phyloP scores from a whole-genome alignment of 2,113 vertebrate genomes.

The Centrocercus urophasianus region DNA sequence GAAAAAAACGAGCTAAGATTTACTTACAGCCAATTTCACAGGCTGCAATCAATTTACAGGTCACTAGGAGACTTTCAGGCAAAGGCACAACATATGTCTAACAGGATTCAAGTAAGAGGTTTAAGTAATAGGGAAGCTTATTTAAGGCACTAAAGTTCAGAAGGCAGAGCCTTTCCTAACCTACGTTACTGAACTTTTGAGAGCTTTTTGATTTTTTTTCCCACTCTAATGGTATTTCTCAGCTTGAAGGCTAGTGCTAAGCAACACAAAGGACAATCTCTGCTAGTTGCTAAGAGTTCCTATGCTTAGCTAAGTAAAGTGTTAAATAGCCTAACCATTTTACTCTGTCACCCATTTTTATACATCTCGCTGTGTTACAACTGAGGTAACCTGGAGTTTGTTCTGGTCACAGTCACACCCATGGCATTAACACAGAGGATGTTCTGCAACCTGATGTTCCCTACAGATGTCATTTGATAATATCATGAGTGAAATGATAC shows the following conservation, averaged over 20 bases:
- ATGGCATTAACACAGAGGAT: accelerated
- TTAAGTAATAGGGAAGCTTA: slow-evolving; percentile 52
- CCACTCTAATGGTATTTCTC: not conserved
- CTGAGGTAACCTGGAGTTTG: not conserved
- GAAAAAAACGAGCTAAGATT: not conserved
- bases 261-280: not conserved
- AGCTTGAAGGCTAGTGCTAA: not conserved
- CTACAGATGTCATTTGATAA: not conserved
- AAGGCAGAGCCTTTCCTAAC: slow-evolving; percentile 21
- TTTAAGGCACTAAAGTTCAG: slow-evolving; percentile 45
- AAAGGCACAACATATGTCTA: slow-evolving; percentile 22
- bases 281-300: not conserved
- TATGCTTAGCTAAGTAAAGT: not conserved
- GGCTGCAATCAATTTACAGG: slow-evolving; percentile 43
- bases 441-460: not conserved
- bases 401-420: not conserved
- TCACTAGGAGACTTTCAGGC: slow-evolving; percentile 32
- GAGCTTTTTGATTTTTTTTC: not conserved
- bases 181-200: not conserved
- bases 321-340: not conserved
- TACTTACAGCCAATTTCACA: slow-evolving; percentile 48
- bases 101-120: slow-evolving; percentile 36
- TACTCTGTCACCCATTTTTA: not conserved
- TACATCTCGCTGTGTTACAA: not conserved
- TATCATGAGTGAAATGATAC: not conserved